These are phyloP conservation scores for Hypanus sabinus DNA, from an alignment of 2,113 vertebrate genomes.

Conservation along the genomic window DNA sequence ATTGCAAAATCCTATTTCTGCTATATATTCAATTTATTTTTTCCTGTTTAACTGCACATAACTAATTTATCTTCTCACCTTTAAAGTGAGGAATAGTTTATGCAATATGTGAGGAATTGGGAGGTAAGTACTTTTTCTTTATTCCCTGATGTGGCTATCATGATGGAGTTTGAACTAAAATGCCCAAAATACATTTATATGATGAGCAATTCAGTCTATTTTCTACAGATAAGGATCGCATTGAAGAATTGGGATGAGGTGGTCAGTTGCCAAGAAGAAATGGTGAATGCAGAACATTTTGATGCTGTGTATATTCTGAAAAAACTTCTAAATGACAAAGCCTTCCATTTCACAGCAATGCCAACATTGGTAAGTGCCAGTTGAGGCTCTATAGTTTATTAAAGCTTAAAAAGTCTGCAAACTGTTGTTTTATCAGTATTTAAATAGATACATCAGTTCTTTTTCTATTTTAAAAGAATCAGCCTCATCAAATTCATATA, in stretches of 20 bases:
- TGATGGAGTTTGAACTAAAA: background rate
- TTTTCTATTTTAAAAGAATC: background rate
- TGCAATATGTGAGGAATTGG: too few species aligned
- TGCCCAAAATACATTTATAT: background rate
- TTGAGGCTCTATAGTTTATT: background rate
- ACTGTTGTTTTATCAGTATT: background rate
- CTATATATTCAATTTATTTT: background rate
- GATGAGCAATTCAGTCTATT: background rate
- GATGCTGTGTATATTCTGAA: conserved; percentile 72
- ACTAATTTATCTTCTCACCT: background rate
- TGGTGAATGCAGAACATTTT: conserved; percentile 70
- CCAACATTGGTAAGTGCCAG: conserved; percentile 63
- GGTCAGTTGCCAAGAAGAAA: conserved; percentile 70
- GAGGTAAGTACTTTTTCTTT: too few species aligned
- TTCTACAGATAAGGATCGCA: conserved; percentile 68
- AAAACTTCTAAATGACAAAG: conserved; percentile 65
- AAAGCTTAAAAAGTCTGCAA: background rate
- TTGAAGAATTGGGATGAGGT: conserved; percentile 82
- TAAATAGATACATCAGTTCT: background rate
- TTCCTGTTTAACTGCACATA: background rate
- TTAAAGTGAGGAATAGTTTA: too few species aligned
- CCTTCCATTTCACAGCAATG: conserved; percentile 81
- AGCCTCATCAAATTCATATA: background rate
- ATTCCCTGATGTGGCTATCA: background rate
- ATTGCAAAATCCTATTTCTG: background rate